These are phyloP conservation scores for Delia radicum DNA, from an alignment of 1,140 invertebrate species.

Conservation along the genomic window DNA sequence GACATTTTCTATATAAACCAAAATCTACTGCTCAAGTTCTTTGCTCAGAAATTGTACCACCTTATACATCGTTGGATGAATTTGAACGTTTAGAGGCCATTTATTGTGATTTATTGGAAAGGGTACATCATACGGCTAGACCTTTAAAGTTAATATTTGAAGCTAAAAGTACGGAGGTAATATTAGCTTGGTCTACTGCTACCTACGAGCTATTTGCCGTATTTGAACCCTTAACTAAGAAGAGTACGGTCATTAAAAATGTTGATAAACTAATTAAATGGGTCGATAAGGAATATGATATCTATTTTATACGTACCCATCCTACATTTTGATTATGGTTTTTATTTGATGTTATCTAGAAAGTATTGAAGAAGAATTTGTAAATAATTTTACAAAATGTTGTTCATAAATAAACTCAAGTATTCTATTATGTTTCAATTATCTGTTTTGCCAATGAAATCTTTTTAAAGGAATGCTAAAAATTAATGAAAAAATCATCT, in stretches of 20 bases:
- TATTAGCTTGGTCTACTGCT: constrained; percentile 90
- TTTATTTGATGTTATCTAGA: background rate
- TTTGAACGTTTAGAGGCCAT: constrained; percentile 64
- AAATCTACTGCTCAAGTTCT: constrained; percentile 87
- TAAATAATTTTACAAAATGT: background rate
- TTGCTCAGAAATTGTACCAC: constrained; percentile 73
- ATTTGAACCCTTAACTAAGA: constrained; percentile 88
- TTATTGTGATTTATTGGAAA: constrained; percentile 76
- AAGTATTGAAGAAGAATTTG: too few relatives aligned
- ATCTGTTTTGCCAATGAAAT: background rate
- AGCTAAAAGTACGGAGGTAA: constrained; percentile 78
- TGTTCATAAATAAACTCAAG: background rate
- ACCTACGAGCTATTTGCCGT: constrained; percentile 92
- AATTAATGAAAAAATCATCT: background rate
- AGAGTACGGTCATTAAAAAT: constrained; percentile 76
- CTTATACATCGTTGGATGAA: constrained; percentile 63
- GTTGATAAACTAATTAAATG: constrained; percentile 88
- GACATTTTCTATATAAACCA: constrained; percentile 94
- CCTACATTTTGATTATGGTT: constrained; percentile 71
- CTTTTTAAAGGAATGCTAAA: background rate
- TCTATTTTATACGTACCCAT: constrained; percentile 88
- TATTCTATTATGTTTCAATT: background rate
- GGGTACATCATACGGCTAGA: constrained; percentile 75
- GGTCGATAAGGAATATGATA: constrained; percentile 92
- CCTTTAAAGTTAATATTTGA: constrained; percentile 88